Evolutionary conservation across 2,888 invertebrate genomes (phyloP).

Genomic region (Spatulosminthurus flaviceps): DNA sequence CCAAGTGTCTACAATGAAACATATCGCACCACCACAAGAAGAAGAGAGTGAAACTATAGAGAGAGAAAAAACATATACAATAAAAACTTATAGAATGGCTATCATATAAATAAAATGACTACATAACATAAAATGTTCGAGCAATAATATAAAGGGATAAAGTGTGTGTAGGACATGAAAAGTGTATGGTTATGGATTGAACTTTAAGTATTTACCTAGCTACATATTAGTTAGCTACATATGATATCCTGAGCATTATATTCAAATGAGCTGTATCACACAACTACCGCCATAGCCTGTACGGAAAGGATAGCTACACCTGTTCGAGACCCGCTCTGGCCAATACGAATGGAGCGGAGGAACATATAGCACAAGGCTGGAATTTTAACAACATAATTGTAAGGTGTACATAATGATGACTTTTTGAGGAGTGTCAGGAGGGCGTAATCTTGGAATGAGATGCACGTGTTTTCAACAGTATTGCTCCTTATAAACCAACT

Average conservation of each 20-base stretch:
- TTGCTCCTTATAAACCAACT: background rate
- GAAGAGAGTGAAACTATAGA: no score
- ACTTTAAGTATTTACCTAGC: no score
- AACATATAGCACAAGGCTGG: conserved; percentile 55
- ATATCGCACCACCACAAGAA: no score
- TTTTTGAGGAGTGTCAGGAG: conserved; percentile 54
- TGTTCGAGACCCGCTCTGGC: conserved; percentile 29
- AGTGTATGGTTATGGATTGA: background rate
- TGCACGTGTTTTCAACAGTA: conserved; percentile 46
- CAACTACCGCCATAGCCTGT: background rate
- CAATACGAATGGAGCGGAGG: conserved; percentile 38
- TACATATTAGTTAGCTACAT: no score
- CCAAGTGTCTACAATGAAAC: background rate
- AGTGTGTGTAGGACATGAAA: background rate
- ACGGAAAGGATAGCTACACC: conserved; percentile 35
- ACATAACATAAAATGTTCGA: background rate
- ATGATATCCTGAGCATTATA: conserved; percentile 14
- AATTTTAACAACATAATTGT: conserved; percentile 63
- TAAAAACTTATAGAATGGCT: background rate
- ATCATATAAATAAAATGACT: no score
- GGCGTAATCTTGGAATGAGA: conserved; percentile 47
- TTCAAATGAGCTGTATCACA: conserved; percentile 20
- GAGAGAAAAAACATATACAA: no score
- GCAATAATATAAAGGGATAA: background rate
- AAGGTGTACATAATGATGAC: conserved; percentile 57